phyloP scores from a whole-genome alignment of 1,140 invertebrate genomes.

The Diachasma alloeum region DNA sequence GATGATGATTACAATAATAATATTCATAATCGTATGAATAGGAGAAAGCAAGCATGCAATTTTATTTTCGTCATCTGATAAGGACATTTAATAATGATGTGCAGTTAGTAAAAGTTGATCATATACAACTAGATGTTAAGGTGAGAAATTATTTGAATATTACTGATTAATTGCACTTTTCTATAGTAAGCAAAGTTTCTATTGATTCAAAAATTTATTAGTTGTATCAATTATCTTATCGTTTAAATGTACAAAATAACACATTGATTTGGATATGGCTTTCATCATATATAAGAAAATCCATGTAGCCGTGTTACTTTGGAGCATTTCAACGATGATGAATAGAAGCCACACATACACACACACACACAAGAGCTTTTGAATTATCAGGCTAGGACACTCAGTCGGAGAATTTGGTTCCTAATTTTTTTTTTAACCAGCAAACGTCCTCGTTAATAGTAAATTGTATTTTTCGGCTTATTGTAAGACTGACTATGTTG shows the following conservation, averaged over 20 bases:
- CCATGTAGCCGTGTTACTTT: too few relatives aligned
- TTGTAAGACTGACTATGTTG: slow-evolving; percentile 66
- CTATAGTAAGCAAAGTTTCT: background rate
- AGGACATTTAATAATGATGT: background rate
- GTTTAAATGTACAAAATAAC: background rate
- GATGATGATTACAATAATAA: background rate
- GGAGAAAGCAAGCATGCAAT: background rate
- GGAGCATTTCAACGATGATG: too few relatives aligned
- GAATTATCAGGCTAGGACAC: background rate
- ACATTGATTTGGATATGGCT: background rate
- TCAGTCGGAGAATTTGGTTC: too few relatives aligned
- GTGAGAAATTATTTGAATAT: background rate
- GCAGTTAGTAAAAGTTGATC: background rate
- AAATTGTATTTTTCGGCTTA: slow-evolving; percentile 65
- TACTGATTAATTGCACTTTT: background rate
- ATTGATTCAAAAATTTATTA: background rate
- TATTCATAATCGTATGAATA: background rate
- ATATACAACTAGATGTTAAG: background rate
- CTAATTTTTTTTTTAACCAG: background rate
- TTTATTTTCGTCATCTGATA: background rate
- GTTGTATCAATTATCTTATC: background rate
- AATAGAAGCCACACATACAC: too few relatives aligned
- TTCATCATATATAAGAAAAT: background rate
- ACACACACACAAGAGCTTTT: background rate
- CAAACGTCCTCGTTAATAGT: slow-evolving; percentile 48